Evolutionary conservation across 2,113 vertebrate genomes (phyloP).

Genomic region (Salvelinus namaycush): DNA sequence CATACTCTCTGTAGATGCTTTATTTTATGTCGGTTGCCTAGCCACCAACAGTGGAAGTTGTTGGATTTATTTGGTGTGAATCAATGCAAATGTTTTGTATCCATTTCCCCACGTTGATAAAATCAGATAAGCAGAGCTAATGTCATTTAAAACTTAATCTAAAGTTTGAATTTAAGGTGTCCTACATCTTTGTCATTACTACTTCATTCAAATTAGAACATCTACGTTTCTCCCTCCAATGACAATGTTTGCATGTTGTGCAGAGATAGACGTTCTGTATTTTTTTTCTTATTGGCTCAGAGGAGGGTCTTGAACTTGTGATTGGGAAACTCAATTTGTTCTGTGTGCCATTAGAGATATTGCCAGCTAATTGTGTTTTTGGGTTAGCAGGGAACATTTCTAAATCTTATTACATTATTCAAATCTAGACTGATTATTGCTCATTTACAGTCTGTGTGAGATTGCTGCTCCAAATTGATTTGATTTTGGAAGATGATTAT

Average conservation of each 20-base stretch:
- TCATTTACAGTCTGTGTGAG: slow-evolving; percentile 55
- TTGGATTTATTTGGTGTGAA: neutral
- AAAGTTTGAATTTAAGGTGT: neutral
- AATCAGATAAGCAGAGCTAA: too few relatives aligned
- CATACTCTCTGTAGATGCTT: neutral
- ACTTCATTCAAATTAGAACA: too few relatives aligned
- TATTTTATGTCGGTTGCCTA: neutral
- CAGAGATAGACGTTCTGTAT: neutral
- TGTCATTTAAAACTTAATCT: neutral
- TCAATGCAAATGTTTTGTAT: neutral
- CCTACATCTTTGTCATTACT: too few relatives aligned
- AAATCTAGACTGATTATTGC: slow-evolving; percentile 64
- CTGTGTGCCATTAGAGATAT: slow-evolving; percentile 32
- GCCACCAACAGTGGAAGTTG: neutral
- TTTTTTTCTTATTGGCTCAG: neutral
- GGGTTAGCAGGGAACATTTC: slow-evolving; percentile 62
- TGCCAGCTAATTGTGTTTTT: slow-evolving; percentile 67
- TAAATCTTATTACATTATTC: slow-evolving; percentile 65
- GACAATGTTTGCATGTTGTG: neutral
- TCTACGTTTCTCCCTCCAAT: too few relatives aligned
- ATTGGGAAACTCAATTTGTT: slow-evolving; percentile 27
- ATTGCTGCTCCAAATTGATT: slow-evolving; percentile 72
- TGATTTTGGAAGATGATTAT: slow-evolving; percentile 64
- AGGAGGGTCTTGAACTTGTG: neutral
- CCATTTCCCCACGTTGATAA: neutral